Evolutionary conservation across 2,797 vertebrate species (phyloP), one percentile per base, ranked within the genome.

Genomic region (Melanotaenia boesemani): DNA sequence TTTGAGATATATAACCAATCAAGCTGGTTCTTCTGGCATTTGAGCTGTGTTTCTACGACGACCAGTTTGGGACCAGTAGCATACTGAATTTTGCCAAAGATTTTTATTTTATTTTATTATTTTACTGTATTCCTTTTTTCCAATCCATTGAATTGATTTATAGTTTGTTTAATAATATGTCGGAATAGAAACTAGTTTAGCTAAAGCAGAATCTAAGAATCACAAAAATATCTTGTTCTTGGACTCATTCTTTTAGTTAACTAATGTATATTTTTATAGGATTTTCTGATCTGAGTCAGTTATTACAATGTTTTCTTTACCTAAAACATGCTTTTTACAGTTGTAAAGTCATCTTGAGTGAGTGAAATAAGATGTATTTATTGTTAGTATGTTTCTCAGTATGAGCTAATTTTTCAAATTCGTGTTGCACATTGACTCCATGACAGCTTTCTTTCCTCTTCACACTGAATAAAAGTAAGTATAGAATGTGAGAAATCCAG

Each of bases 301-400:
- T 4, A n/a, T 48, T 3, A 48, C 20, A n/a, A n/a, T n/a, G 8
- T n/a, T n/a, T 6, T 48, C 20, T n/a, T 20, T n/a, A n/a, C 46
- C 18, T 48, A 2, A 46, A 46, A 48, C 46, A 48, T 48, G 20
- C 46, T n/a, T n/a, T 8, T 6, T 7, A 48, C 18, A n/a, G 46
- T 20, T 46, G 44, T n/a, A 48, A 48, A 55, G 15, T 18, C 36
- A 60, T 68, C 28, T 68, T 20, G 20, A n/a, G 16, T n/a, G 8
- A 48, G 9, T 48, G 18, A n/a, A 59, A 52, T 26, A 26, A 41
- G 6, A 13, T 20, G 62, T 6, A 12, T 39, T 48, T 24, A 74
- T 76, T 52, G 65, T 67, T 52, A 24, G 22, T 10, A 55, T 44
- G 32, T 22, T 16, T 37, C 62, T 24, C n/a, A 37, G 32, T 32